These are phyloP conservation scores for Aphidius gifuensis DNA, from an alignment of 1,140 invertebrate species.

Conservation along the genomic window DNA sequence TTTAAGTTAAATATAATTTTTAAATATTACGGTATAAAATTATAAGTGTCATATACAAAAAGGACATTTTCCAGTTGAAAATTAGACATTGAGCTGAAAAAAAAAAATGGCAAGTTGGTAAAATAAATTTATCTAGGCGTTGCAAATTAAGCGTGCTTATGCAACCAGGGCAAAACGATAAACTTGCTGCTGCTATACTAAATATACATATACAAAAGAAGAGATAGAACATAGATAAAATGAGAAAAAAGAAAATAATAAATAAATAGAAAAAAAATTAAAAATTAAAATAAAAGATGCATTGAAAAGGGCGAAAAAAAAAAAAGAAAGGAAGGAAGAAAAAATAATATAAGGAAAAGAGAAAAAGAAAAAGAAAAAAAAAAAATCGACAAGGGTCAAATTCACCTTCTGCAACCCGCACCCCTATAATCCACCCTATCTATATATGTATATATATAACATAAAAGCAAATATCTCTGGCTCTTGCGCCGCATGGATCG, in stretches of 20 bases:
- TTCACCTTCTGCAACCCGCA: too few species aligned
- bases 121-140: conserved; percentile 36
- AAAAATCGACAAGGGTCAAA: not conserved
- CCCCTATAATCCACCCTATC: too few species aligned
- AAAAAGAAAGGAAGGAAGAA: too few species aligned
- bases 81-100: conserved; percentile 2
- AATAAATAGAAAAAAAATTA: not conserved
- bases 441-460: too few species aligned
- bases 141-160: conserved; percentile 40
- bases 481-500: conserved; percentile 23
- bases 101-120: conserved; percentile 26
- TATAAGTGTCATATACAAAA: not conserved
- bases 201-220: too few species aligned
- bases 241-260: not conserved
- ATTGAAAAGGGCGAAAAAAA: too few species aligned
- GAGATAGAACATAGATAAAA: not conserved
- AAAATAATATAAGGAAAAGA: not conserved
- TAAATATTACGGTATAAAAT: conserved; percentile 1
- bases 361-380: not conserved
- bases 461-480: too few species aligned
- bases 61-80: conserved; percentile 3
- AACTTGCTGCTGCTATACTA: conserved; percentile 27
- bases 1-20: not conserved
- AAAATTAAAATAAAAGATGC: too few species aligned
- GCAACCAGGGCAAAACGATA: conserved; percentile 41